Percentiles rank a stretch among this genome's conserved stretches.
Conservation (phyloP, 2,888 invertebrate species). For the Drosophila imparisetae region DNA sequence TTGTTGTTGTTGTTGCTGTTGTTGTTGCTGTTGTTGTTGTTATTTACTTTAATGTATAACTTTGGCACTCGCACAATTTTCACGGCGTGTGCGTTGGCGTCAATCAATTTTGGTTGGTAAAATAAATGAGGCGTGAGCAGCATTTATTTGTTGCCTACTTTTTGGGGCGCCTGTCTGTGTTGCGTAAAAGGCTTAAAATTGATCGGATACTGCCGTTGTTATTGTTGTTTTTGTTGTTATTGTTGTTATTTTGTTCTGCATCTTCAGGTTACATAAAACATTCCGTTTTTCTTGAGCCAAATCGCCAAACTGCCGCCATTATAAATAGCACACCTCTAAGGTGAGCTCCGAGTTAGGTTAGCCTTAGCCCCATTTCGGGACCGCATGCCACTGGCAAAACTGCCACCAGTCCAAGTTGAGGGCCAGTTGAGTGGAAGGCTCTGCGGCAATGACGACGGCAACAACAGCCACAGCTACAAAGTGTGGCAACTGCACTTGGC, state of each 20-base stretch:
- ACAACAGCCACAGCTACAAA: constrained; percentile 19
- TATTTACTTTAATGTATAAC: constrained; percentile 47
- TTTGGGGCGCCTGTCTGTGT: constrained; percentile 3
- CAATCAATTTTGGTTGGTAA: constrained; percentile 72
- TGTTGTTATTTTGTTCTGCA: not conserved
- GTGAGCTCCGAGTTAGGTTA: constrained; percentile 19
- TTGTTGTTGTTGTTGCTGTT: constrained; percentile 13
- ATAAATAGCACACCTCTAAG: constrained; percentile 48
- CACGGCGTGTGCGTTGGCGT: constrained; percentile 32
- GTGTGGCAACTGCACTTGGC: constrained; percentile 44
- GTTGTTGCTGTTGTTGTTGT: constrained; percentile 16
- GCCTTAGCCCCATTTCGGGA: constrained; percentile 12
- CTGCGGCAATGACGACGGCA: constrained; percentile 7
- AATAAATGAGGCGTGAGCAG: constrained; percentile 73
- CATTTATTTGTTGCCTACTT: constrained; percentile 40
- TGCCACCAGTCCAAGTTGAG: constrained; percentile 22
- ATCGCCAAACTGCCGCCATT: constrained; percentile 23
- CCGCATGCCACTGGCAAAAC: constrained; percentile 19
- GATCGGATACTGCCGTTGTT: constrained; percentile 27
- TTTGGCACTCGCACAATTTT: constrained; percentile 21
- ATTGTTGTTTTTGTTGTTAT: not conserved
- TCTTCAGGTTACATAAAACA: constrained; percentile 10
- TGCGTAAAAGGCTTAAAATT: constrained; percentile 60
- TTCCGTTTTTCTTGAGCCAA: not conserved
- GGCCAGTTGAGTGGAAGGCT: constrained; percentile 20